Evolutionary conservation across 2,797 vertebrate genomes (phyloP), one percentile per base, ranked within the genome.

Genomic region (Gymnodraco acuticeps): DNA sequence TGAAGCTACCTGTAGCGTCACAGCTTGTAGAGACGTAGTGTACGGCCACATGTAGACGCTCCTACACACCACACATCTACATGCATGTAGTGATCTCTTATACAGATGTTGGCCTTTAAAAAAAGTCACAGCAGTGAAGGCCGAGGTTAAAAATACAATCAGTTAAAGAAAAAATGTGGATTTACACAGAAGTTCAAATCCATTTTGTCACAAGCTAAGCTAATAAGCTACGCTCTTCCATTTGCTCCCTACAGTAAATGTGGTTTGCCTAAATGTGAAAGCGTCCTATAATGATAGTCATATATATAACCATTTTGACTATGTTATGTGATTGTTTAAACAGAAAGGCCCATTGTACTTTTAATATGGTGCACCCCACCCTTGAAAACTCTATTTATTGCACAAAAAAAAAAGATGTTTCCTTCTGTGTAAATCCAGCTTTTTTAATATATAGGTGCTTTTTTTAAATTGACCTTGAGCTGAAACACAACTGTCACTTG

Each of bases 11-110:
- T 73, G 41, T 67, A 54, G 82, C 73, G 80, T 84, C 85, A 88
- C 83, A 89, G 88, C 81, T 87, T 89, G 82, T 81, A 69, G 62
- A 71, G 82, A 73, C 73, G 47, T 70, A 68, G 79, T 81, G 80
- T 81, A 51, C 75, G 66, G 82, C 60, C 76, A 69, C 62, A 43
- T 52, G 45, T 47, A 48, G 56, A 75, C 78, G 6, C 73, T 27
- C 27, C 27, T 27, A 27, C 27, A 27, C 27, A 27, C 27, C 27
- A 27, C 45, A 48, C 70, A 63, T 72, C 61, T 47, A 82, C 82
- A 84, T 74, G 67, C 80, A 65, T 68, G 83, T 67, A 64, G 60
- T 72, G 42, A 75, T 43, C 33, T 56, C 42, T 38, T 3, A 20
- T 62, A 73, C 83, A 84, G 77, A 80, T 46, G 62, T 48, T 5